Evolutionary conservation across 2,888 invertebrate genomes (phyloP).

Genomic region (Trichacis sp.): DNA sequence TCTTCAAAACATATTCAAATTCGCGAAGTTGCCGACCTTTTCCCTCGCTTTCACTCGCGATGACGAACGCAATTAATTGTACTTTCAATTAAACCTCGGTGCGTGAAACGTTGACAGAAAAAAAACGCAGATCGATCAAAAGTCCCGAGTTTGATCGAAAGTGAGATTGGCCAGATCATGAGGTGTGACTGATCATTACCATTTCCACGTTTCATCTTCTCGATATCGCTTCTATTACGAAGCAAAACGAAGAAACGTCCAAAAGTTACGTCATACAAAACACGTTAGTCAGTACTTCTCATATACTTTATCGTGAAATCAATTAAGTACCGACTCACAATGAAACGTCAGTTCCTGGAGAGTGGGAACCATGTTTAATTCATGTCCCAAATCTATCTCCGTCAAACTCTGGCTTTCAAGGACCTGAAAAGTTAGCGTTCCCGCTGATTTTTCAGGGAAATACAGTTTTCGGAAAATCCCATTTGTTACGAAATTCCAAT

Average conservation of each 20-base stretch:
- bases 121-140: slow-evolving; percentile 25
- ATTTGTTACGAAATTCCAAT: no score
- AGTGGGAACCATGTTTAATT: no score
- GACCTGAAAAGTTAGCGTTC: no score
- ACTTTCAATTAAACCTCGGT: neutral
- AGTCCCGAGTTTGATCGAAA: slow-evolving; percentile 25
- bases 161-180: slow-evolving; percentile 15
- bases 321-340: neutral
- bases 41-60: neutral
- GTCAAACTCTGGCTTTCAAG: neutral
- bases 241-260: slow-evolving; percentile 9
- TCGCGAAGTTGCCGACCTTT: neutral
- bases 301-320: neutral
- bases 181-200: slow-evolving; percentile 37
- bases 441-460: no score
- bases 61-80: neutral
- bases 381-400: neutral
- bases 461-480: no score
- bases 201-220: slow-evolving; percentile 22
- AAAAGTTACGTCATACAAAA: neutral
- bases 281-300: neutral
- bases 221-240: slow-evolving; percentile 16
- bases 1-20: no score
- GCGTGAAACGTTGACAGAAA: slow-evolving; percentile 25
- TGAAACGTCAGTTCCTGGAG: neutral